A percentile compares a stretch with the other conserved stretches of the same genome.
Conservation (phyloP, 2,888 invertebrate genomes). For the Pimpla rufipes region DNA sequence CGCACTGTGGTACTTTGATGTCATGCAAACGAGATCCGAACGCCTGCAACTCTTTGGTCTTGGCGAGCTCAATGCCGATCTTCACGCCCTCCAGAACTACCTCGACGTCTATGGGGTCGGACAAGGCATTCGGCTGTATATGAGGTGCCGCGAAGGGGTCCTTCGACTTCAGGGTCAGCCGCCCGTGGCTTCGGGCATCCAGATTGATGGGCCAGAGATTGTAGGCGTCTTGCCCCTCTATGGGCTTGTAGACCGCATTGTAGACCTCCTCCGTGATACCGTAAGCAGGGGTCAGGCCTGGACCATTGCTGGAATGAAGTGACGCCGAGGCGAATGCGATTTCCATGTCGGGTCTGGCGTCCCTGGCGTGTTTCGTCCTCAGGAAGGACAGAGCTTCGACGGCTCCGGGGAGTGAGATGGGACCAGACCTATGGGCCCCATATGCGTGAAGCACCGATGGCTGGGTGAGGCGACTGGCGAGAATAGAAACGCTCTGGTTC, state of each 20-base stretch:
- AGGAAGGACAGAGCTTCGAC: slow-evolving; percentile 85
- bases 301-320: slow-evolving; percentile 85
- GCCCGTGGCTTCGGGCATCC: slow-evolving; percentile 90
- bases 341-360: slow-evolving; percentile 82
- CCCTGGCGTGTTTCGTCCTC: slow-evolving; percentile 84
- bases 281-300: slow-evolving; percentile 78
- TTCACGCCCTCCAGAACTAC: slow-evolving; percentile 86
- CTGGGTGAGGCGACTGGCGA: slow-evolving; percentile 71
- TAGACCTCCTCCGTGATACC: slow-evolving; percentile 84
- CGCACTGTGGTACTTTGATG: slow-evolving; percentile 87
- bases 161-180: slow-evolving; percentile 89
- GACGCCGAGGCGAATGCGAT: slow-evolving; percentile 86
- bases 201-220: slow-evolving; percentile 90
- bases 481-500: too few relatives aligned
- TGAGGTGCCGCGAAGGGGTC: slow-evolving; percentile 91
- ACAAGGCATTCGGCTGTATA: slow-evolving; percentile 93
- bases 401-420: slow-evolving; percentile 84
- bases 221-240: slow-evolving; percentile 85
- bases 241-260: slow-evolving; percentile 84
- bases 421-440: slow-evolving; percentile 79
- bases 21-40: slow-evolving; percentile 84
- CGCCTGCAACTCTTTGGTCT: slow-evolving; percentile 85
- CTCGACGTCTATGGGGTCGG: slow-evolving; percentile 86
- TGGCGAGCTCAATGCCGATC: slow-evolving; percentile 86
- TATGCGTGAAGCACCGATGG: slow-evolving; percentile 82